Conservation (phyloP, 2,113 vertebrate species). For the Acrocephalus kingi region DNA sequence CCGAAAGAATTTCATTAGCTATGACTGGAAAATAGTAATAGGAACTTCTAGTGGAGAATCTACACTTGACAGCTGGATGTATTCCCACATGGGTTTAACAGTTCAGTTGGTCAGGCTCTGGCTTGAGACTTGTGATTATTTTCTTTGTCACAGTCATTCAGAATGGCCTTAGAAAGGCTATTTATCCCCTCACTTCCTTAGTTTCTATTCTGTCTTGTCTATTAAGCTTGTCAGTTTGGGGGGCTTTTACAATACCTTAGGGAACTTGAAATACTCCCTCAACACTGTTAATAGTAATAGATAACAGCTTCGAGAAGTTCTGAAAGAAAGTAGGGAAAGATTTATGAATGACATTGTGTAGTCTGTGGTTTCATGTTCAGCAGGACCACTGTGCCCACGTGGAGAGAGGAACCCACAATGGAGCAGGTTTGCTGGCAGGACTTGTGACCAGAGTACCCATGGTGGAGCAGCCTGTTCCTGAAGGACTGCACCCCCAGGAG, state of each 20-base stretch:
- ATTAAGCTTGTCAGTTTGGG: background rate
- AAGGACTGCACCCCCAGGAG: background rate
- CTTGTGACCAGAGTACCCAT: background rate
- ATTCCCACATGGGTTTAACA: background rate
- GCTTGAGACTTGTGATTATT: background rate
- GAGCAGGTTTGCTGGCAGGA: background rate
- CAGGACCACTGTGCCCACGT: background rate
- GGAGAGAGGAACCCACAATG: background rate
- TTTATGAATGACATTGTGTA: background rate
- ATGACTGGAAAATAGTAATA: background rate
- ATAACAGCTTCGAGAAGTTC: background rate
- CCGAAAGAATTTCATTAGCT: background rate
- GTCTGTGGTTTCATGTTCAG: background rate
- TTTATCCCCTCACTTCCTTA: background rate
- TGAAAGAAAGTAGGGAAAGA: background rate
- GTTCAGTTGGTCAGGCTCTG: background rate
- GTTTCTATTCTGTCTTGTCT: background rate
- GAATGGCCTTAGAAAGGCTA: background rate
- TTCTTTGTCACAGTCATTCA: background rate
- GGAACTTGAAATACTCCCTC: background rate
- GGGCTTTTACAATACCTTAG: background rate
- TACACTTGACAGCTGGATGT: background rate
- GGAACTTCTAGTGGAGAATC: background rate
- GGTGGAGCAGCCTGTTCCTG: background rate
- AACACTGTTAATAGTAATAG: background rate